A percentile compares a stretch with the other conserved stretches of the same genome.
Conservation (phyloP, 2,113 vertebrate genomes). For the Cricetomys ansorgei region DNA sequence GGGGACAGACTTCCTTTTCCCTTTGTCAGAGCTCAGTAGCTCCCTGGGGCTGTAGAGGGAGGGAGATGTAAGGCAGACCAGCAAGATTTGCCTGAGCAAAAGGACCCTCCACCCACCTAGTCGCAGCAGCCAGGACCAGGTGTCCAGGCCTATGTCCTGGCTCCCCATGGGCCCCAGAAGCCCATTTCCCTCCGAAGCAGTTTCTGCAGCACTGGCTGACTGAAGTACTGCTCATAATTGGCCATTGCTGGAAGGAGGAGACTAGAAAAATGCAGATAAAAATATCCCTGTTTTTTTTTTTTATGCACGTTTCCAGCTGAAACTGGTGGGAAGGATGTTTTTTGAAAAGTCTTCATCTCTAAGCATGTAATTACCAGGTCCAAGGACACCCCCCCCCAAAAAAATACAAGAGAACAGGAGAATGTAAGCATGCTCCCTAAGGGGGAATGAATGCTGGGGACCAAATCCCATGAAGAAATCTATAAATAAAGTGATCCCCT, state of each 20-base stretch:
- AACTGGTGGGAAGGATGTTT: conserved; percentile 88
- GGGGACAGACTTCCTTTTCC: conserved; percentile 72
- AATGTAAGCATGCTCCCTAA: conserved; percentile 38
- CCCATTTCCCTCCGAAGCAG: conserved; percentile 80
- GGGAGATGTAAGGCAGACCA: conserved; percentile 73
- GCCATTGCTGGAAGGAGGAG: conserved; percentile 82
- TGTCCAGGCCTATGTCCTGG: conserved; percentile 69
- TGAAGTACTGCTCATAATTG: conserved; percentile 86
- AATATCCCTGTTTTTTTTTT: conserved; percentile 86
- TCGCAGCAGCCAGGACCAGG: conserved; percentile 64
- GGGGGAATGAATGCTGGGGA: conserved; percentile 69
- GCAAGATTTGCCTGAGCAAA: conserved; percentile 62
- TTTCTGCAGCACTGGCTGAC: conserved; percentile 85
- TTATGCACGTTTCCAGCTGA: conserved; percentile 87
- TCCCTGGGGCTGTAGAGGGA: conserved; percentile 69
- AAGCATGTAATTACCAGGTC: conserved; percentile 88
- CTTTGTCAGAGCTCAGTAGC: conserved; percentile 78
- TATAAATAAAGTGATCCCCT: conserved; percentile 71
- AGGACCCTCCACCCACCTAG: not conserved
- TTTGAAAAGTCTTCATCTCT: conserved; percentile 87
- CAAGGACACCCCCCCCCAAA: conserved; percentile 82
- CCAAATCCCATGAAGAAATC: conserved; percentile 34
- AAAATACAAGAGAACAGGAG: conserved; percentile 62
- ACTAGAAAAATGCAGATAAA: conserved; percentile 77
- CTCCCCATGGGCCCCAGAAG: conserved; percentile 76